Conservation (phyloP, 2,797 vertebrate species). For the Sebastes variabilis region DNA sequence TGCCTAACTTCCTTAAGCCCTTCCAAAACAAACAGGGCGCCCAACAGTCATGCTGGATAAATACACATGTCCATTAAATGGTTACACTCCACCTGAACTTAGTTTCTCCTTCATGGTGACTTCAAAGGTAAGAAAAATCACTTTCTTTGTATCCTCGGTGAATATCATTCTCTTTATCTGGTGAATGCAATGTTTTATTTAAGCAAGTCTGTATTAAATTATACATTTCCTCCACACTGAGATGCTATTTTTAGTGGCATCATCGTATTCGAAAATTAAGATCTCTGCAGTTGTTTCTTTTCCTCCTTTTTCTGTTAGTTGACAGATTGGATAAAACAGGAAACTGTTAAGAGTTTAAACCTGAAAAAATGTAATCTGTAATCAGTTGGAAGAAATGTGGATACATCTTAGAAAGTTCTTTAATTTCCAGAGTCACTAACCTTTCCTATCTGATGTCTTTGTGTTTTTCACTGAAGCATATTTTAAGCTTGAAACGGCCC, state of each 20-base stretch:
- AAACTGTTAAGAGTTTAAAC: not conserved
- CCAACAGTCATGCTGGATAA: slow-evolving; percentile 80
- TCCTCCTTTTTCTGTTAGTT: not conserved
- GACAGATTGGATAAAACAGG: not conserved
- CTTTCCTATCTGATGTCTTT: not conserved
- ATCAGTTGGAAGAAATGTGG: not conserved
- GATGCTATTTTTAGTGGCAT: not conserved
- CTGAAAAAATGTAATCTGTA: not conserved
- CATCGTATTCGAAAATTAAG: not conserved
- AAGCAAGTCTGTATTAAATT: not conserved
- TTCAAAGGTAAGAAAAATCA: slow-evolving; percentile 61
- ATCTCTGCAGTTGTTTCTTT: not conserved
- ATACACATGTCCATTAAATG: slow-evolving; percentile 76
- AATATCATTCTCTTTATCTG: slow-evolving; percentile 37
- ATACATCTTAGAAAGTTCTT: not conserved
- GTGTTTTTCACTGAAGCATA: not conserved
- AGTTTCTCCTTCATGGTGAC: slow-evolving; percentile 63
- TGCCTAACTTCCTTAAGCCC: slow-evolving; percentile 79
- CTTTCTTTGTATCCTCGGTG: slow-evolving; percentile 29
- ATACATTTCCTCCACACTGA: not conserved
- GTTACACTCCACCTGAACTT: slow-evolving; percentile 74
- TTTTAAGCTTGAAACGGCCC: not conserved
- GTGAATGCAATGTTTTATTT: not conserved
- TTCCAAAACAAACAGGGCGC: slow-evolving; percentile 84
- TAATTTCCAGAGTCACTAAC: not conserved